phyloP scores from a whole-genome alignment of 2,797 vertebrate genomes.

The Oryzias dopingdopingensis region DNA sequence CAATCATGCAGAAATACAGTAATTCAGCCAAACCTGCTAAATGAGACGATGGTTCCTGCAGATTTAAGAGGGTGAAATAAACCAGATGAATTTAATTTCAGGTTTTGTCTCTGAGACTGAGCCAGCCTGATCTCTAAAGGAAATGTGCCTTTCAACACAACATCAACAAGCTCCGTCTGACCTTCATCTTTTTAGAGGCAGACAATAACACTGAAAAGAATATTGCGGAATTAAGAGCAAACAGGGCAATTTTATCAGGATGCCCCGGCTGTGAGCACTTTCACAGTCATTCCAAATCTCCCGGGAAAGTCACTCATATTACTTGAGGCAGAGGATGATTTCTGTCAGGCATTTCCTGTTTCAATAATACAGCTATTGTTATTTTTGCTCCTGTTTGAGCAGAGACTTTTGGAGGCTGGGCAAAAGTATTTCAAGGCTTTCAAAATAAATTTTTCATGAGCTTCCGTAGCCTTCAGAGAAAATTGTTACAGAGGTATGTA shows the following conservation, averaged over 20 bases:
- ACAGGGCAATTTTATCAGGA: constrained; percentile 56
- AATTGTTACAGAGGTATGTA: constrained; percentile 41
- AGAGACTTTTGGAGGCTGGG: constrained; percentile 40
- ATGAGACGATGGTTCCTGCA: neutral
- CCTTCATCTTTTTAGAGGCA: constrained; percentile 64
- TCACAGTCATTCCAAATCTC: constrained; percentile 57
- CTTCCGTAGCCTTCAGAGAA: constrained; percentile 49
- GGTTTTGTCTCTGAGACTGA: constrained; percentile 23
- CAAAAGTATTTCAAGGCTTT: constrained; percentile 63
- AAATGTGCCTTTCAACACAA: constrained; percentile 61
- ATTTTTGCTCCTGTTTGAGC: constrained; percentile 41
- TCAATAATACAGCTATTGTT: constrained; percentile 65
- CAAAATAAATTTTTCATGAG: constrained; percentile 63
- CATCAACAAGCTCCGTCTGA: constrained; percentile 64
- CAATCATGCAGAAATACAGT: too few species aligned
- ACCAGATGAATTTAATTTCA: constrained; percentile 27
- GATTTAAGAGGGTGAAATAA: constrained; percentile 11
- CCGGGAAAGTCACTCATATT: constrained; percentile 57
- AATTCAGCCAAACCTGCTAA: too few species aligned
- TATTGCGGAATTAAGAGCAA: constrained; percentile 70
- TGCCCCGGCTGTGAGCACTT: constrained; percentile 22
- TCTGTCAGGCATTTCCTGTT: constrained; percentile 62
- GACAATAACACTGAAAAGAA: constrained; percentile 58
- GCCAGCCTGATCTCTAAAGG: constrained; percentile 27
- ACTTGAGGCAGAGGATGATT: constrained; percentile 52